Evolutionary conservation across 2,888 invertebrate genomes (phyloP).

Genomic region (Caenorhabditis parvicauda): DNA sequence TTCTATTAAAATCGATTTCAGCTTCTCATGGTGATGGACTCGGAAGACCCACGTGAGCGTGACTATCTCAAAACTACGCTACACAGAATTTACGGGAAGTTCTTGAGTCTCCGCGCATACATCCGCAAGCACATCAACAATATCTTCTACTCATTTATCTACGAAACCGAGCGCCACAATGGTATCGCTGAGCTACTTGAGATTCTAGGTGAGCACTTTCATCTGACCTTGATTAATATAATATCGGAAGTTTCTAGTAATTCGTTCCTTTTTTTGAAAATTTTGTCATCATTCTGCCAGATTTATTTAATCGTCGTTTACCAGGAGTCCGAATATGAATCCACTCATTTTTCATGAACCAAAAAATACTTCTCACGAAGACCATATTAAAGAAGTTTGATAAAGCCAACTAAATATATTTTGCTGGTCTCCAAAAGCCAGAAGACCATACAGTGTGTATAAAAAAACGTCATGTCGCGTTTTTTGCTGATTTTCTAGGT

Average conservation of each 20-base stretch:
- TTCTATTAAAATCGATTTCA: conserved; percentile 66
- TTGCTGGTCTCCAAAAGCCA: too few relatives aligned
- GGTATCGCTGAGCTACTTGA: conserved; percentile 97
- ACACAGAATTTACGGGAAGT: conserved; percentile 99
- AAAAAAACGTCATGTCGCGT: too few relatives aligned
- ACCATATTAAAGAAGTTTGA: too few relatives aligned
- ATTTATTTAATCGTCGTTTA: too few relatives aligned
- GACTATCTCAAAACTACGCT: conserved; percentile 97
- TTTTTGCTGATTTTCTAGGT: too few relatives aligned
- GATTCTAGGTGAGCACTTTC: conserved; percentile 81
- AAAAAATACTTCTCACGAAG: too few relatives aligned
- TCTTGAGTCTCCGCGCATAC: conserved; percentile 86
- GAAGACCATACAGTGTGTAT: too few relatives aligned
- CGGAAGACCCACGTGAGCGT: conserved; percentile 97
- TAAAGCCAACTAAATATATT: too few relatives aligned
- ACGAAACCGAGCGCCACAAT: conserved; percentile 99
- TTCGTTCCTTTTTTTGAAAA: neutral
- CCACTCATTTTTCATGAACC: too few relatives aligned
- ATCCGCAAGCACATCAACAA: conserved; percentile 87
- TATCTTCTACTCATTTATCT: conserved; percentile 94
- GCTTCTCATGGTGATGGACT: conserved; percentile 96
- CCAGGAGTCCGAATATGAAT: too few relatives aligned
- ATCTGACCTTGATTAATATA: conserved; percentile 1
- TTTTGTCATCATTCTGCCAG: too few relatives aligned
- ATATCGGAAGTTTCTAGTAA: neutral